These are phyloP conservation scores for Lochmaea crataegi DNA, from an alignment of 2,888 invertebrate species.

Conservation along the genomic window DNA sequence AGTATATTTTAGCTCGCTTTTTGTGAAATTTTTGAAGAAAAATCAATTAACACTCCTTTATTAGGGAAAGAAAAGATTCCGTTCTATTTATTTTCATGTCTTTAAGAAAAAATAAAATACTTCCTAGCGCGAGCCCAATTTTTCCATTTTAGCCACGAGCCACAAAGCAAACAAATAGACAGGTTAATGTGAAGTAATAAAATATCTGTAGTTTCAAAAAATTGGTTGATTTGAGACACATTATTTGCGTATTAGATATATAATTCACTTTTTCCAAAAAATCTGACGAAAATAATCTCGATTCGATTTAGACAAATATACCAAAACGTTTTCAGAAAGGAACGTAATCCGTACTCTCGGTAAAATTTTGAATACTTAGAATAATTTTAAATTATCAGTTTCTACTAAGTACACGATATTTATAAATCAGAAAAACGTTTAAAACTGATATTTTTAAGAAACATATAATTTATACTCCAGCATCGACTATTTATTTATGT, in stretches of 20 bases:
- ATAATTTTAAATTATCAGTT: constrained; percentile 61
- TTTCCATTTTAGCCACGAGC: too few relatives aligned
- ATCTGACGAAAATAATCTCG: constrained; percentile 52
- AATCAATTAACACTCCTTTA: too few relatives aligned
- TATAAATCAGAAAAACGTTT: not conserved
- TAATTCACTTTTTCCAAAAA: constrained; percentile 56
- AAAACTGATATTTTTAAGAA: too few relatives aligned
- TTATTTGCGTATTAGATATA: constrained; percentile 32
- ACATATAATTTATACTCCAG: not conserved
- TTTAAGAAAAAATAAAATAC: too few relatives aligned
- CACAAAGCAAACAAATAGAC: too few relatives aligned
- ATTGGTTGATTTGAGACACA: constrained; percentile 2
- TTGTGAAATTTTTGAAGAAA: too few relatives aligned
- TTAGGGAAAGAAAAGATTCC: too few relatives aligned
- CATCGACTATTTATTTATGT: not conserved
- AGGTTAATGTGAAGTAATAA: too few relatives aligned
- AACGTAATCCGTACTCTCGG: constrained; percentile 66
- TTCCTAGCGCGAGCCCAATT: too few relatives aligned
- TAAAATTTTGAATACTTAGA: constrained; percentile 59
- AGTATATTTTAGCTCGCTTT: too few relatives aligned
- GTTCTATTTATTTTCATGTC: too few relatives aligned
- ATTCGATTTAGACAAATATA: constrained; percentile 58
- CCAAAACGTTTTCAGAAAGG: constrained; percentile 61
- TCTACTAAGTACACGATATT: constrained; percentile 35
- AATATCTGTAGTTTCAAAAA: too few relatives aligned